Evolutionary conservation across 2,113 vertebrate genomes (phyloP).

Genomic region (Rutilus rutilus): DNA sequence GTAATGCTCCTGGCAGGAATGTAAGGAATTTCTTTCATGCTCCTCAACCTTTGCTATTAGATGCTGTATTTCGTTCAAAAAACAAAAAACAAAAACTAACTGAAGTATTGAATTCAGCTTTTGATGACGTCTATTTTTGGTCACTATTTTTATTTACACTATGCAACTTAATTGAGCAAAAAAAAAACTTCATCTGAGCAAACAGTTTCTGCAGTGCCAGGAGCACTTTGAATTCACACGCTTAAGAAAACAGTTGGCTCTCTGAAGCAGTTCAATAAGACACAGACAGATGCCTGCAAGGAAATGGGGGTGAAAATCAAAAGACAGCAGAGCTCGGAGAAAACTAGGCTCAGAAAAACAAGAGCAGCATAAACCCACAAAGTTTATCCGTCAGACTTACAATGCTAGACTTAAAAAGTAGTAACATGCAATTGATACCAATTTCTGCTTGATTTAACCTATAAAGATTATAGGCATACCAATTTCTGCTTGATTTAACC

Average conservation of each 20-base stretch:
- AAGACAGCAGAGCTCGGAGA: neutral
- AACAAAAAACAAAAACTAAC: no score
- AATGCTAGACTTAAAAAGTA: no score
- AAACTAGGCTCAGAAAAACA: slow-evolving; percentile 1
- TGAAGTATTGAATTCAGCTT: neutral
- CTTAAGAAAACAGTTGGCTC: slow-evolving; percentile 53
- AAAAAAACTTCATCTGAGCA: slow-evolving; percentile 18
- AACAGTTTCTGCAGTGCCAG: slow-evolving; percentile 19
- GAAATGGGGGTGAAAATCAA: slow-evolving; percentile 34
- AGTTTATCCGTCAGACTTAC: neutral
- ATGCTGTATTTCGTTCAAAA: neutral
- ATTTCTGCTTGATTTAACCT: neutral
- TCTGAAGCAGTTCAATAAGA: slow-evolving; percentile 52
- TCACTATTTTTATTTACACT: slow-evolving; percentile 11
- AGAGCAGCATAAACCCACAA: neutral
- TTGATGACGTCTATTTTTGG: neutral
- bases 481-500: neutral
- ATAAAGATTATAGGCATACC: neutral
- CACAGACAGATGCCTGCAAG: slow-evolving; percentile 35
- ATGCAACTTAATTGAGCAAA: slow-evolving; percentile 21
- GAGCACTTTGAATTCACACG: slow-evolving; percentile 45
- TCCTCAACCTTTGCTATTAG: neutral
- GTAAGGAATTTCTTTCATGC: neutral
- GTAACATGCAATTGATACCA: no score
- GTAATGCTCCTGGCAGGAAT: neutral